Conservation (phyloP, 1,140 invertebrate species). For the honey bee (Apis mellifera) region DNA sequence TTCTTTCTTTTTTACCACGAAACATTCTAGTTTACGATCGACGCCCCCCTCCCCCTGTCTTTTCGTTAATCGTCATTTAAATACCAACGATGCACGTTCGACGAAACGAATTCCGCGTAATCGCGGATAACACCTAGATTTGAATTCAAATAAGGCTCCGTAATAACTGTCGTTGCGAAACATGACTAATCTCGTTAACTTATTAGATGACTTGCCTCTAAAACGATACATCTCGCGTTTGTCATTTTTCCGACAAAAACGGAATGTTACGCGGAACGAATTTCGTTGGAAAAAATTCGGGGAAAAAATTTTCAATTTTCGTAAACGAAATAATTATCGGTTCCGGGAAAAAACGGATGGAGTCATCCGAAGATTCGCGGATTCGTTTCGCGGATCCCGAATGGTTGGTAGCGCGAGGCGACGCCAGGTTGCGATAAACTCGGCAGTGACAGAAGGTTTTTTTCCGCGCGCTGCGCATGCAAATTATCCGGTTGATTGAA, state of each 20-base stretch:
- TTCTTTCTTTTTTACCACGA: conserved; percentile 2
- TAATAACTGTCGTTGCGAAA: background rate
- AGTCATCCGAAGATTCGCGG: background rate
- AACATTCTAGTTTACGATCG: conserved; percentile 13
- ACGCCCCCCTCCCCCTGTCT: background rate
- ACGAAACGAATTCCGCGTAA: background rate
- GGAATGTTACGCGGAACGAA: background rate
- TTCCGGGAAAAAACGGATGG: background rate
- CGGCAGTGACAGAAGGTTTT: background rate
- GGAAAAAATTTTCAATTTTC: background rate
- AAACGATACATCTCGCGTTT: conserved; percentile 23
- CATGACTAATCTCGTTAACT: background rate
- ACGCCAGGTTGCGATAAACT: conserved; percentile 28
- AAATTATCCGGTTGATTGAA: conserved; percentile 63
- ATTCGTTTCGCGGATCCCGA: too few relatives aligned
- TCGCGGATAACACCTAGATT: background rate
- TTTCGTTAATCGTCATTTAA: background rate
- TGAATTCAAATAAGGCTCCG: background rate
- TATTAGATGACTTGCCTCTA: background rate
- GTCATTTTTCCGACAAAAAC: conserved; percentile 3
- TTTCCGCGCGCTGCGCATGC: conserved; percentile 27
- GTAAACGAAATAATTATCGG: background rate
- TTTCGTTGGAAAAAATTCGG: background rate
- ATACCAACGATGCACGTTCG: background rate
- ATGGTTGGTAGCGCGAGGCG: background rate